phyloP scores from a whole-genome alignment of 2,113 vertebrate species.

The Macrotis lagotis region DNA sequence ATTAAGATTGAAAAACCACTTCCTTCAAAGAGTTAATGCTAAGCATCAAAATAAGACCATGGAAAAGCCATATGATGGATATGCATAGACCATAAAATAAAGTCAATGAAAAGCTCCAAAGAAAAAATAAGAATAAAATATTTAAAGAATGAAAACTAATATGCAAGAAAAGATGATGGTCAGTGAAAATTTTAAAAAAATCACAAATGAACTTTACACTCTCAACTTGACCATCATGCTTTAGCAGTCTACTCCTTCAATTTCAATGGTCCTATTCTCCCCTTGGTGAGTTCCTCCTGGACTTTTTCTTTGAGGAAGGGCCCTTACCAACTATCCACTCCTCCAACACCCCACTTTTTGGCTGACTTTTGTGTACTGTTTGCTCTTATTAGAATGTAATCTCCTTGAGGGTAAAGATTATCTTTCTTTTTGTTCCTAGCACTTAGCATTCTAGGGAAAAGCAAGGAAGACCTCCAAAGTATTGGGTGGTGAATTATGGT shows the following conservation, averaged over 20 bases:
- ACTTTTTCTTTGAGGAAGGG: not conserved
- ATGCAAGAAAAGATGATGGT: not conserved
- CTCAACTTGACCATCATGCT: not conserved
- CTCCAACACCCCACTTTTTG: not conserved
- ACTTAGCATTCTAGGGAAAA: not conserved
- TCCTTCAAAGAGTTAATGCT: no score
- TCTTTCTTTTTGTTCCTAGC: not conserved
- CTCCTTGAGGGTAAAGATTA: no score
- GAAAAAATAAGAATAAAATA: no score
- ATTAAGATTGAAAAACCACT: not conserved
- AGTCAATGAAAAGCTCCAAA: not conserved
- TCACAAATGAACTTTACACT: not conserved
- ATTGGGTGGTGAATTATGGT: not conserved
- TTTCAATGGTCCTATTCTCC: not conserved
- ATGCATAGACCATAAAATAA: not conserved
- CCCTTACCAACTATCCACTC: not conserved
- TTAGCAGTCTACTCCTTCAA: not conserved
- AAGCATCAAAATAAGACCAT: not conserved
- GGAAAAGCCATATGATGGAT: not conserved
- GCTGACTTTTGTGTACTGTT: no score
- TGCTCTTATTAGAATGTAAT: no score
- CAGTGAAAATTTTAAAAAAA: not conserved
- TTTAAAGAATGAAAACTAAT: not conserved
- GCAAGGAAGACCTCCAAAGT: not conserved
- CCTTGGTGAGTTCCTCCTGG: not conserved